Evolutionary conservation across 2,797 vertebrate genomes (phyloP).

Genomic region (Pipistrellus kuhlii): DNA sequence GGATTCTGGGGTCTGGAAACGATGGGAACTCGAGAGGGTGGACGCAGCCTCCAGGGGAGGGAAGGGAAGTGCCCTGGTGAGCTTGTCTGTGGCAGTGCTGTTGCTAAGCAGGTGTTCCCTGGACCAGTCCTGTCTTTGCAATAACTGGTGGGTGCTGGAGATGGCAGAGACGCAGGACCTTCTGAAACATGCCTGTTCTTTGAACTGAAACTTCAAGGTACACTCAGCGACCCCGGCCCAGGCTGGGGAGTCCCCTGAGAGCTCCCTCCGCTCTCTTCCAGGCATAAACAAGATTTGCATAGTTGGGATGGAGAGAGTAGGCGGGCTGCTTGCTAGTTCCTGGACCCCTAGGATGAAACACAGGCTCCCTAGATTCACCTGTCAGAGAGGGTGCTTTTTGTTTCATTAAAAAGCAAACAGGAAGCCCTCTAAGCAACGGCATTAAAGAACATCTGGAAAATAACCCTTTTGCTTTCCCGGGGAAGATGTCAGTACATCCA

Average conservation of each 20-base stretch:
- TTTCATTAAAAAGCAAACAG: slow-evolving; percentile 80
- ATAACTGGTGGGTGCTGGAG: neutral
- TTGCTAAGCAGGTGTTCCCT: slow-evolving; percentile 7
- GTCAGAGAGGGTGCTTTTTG: slow-evolving; percentile 61
- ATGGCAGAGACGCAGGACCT: neutral
- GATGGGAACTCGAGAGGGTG: neutral
- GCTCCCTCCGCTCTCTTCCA: neutral
- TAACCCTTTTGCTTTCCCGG: slow-evolving; percentile 60
- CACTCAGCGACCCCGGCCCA: neutral
- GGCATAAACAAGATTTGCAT: neutral
- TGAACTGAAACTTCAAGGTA: neutral
- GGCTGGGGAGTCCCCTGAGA: neutral
- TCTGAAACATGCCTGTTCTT: neutral
- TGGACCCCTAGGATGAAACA: slow-evolving; percentile 71
- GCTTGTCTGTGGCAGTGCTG: neutral
- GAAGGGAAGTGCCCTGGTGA: neutral
- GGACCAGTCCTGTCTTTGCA: neutral
- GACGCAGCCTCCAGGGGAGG: no score
- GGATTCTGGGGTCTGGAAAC: slow-evolving; percentile 9
- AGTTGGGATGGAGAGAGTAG: neutral
- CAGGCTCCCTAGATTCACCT: slow-evolving; percentile 49
- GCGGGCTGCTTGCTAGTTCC: slow-evolving; percentile 64
- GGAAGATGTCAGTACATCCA: slow-evolving; percentile 69
- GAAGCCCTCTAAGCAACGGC: slow-evolving; percentile 61
- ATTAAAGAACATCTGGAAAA: slow-evolving; percentile 76